Base-by-base conservation (phyloP, 1,140 invertebrate species). In the Zaprionus ornatus region DNA sequence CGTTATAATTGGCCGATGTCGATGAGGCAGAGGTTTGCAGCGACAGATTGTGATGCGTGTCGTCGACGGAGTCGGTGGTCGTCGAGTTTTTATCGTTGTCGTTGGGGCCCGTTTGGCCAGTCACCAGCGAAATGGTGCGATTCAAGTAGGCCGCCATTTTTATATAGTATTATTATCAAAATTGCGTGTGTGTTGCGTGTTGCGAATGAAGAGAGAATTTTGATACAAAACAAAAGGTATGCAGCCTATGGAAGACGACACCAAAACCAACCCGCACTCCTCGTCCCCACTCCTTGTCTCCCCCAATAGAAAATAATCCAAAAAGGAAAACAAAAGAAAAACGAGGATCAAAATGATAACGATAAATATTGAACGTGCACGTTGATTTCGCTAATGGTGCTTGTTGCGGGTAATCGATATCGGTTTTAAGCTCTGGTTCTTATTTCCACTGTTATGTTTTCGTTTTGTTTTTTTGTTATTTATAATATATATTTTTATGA, bases 91-190 rank as follows among this genome's bases (percentile, higher is more conserved):
- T 93, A 81, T 94, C 94, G 76, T 73, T 68, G 52, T 61, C 73
- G 74, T 48, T 59, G 71, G 85, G 92, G 96, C 71, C 85, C 75
- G 85, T 82, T 82, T 90, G 96, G 88, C 95, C 96, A 93, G 95
- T 95, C 94, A 97, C 96, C 95, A 97, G 95, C 56, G 96, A 97
- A 84, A 97, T 95, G 80, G 96, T 96, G 93, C 96, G 96, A 94
- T 97, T 97, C 93, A 97, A 94, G 94, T 96, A 97, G 84, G 96
- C 96, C 94, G 96, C 96, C 97, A 97, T 97, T 92, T 80, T 70
- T 68, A 12, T 23, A 21, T 19, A 50, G 45, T 19, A 48, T 50
- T 50, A 50, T 50, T 50, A 21, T 21, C 21, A 17, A 32, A 10
- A 59, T 65, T 59, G 40, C 40, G 40, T 32, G 56, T 15, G 55